These are phyloP conservation scores for Nemotelus nigrinus DNA, from an alignment of 2,888 invertebrate species.

Conservation along the genomic window DNA sequence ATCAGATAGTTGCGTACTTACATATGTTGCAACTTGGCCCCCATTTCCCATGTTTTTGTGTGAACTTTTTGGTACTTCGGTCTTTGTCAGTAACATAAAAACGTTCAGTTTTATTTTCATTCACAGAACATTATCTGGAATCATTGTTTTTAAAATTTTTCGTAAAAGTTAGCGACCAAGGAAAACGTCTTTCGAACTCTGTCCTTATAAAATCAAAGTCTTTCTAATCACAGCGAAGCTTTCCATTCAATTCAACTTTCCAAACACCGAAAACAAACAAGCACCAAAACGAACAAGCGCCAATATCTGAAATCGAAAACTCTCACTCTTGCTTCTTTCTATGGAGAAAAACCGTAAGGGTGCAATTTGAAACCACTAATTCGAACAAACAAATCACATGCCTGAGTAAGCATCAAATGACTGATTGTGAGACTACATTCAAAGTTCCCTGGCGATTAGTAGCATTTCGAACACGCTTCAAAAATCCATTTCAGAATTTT, in stretches of 20 bases:
- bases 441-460: slow-evolving; percentile 38
- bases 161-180: neutral
- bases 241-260: too few relatives aligned
- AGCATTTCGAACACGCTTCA: slow-evolving; percentile 37
- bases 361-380: slow-evolving; percentile 50
- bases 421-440: slow-evolving; percentile 32
- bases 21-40: too few relatives aligned
- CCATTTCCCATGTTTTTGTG: too few relatives aligned
- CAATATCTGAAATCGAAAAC: neutral
- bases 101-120: too few relatives aligned
- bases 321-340: neutral
- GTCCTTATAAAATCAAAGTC: too few relatives aligned
- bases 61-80: too few relatives aligned
- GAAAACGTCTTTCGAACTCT: neutral
- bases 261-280: neutral
- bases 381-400: slow-evolving; percentile 53
- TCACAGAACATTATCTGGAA: too few relatives aligned
- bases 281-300: slow-evolving; percentile 1
- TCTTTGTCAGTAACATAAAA: too few relatives aligned
- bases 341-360: slow-evolving; percentile 1
- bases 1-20: too few relatives aligned
- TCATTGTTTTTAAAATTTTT: neutral
- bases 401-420: slow-evolving; percentile 53
- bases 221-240: too few relatives aligned
- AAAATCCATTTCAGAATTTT: slow-evolving; percentile 17